These are phyloP conservation scores for Pteronotus mesoamericanus DNA, from an alignment of 2,797 vertebrate genomes.

Conservation along the genomic window DNA sequence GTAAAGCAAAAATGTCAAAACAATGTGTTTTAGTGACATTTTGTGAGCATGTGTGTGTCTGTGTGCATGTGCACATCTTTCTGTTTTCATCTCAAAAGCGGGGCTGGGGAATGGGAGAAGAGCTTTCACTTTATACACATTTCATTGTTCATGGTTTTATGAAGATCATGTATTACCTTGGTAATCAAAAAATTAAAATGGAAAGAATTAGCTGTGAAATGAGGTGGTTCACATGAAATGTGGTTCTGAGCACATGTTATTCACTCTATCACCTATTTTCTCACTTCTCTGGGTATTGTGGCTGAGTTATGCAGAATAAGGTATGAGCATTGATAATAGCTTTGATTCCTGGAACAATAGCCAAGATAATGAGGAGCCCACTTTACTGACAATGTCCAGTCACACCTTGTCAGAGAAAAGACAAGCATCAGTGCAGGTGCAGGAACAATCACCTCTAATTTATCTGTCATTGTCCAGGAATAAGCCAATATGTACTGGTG, in stretches of 20 bases:
- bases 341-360: conserved; percentile 60
- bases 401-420: not conserved
- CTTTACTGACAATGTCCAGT: conserved; percentile 28
- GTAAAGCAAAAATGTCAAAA: not conserved
- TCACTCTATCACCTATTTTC: conserved; percentile 34
- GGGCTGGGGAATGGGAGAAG: not conserved
- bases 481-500: not conserved
- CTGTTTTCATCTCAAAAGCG: not conserved
- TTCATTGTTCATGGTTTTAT: conserved; percentile 21
- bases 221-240: not conserved
- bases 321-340: not conserved
- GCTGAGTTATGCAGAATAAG: not conserved
- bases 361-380: not conserved
- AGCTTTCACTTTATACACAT: not conserved
- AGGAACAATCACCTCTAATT: conserved; percentile 34
- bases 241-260: not conserved
- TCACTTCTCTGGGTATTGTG: conserved; percentile 5
- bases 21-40: not conserved
- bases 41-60: not conserved
- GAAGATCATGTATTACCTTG: conserved; percentile 2
- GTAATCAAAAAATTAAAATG: conserved; percentile 54
- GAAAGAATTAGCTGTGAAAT: conserved; percentile 25
- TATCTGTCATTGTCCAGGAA: conserved; percentile 35
- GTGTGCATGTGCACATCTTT: not conserved
- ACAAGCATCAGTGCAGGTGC: conserved; percentile 42